Conservation (phyloP, 2,888 invertebrate genomes). For the Hirtodrosophila duncani region DNA sequence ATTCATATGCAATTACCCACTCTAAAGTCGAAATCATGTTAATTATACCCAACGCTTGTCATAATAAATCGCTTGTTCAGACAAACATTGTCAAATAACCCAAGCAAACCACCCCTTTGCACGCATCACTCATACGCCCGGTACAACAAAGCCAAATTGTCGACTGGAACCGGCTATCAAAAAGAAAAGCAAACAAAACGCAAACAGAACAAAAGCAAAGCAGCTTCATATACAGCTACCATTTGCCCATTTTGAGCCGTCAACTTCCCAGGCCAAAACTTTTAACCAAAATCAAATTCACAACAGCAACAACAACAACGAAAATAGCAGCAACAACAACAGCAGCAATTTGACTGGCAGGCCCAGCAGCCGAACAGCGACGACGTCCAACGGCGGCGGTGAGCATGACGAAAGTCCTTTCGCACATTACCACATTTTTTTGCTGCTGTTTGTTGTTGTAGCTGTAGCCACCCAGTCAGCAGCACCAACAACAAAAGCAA, state of each 20-base stretch:
- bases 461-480: slow-evolving; percentile 58
- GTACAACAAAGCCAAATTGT: slow-evolving; percentile 46
- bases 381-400: slow-evolving; percentile 23
- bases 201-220: slow-evolving; percentile 54
- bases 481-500: slow-evolving; percentile 42
- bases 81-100: slow-evolving; percentile 39
- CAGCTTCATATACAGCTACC: slow-evolving; percentile 41
- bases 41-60: slow-evolving; percentile 52
- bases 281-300: slow-evolving; percentile 66
- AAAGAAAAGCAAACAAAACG: slow-evolving; percentile 43
- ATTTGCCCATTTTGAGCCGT: slow-evolving; percentile 44
- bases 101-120: slow-evolving; percentile 6
- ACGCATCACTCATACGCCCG: slow-evolving; percentile 27
- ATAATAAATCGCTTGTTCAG: slow-evolving; percentile 63
- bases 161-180: slow-evolving; percentile 39
- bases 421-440: slow-evolving; percentile 73
- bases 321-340: slow-evolving; percentile 14
- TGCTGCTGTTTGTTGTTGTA: slow-evolving; percentile 15
- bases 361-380: background rate
- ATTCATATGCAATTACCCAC: slow-evolving; percentile 22
- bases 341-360: slow-evolving; percentile 34
- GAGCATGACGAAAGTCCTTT: slow-evolving; percentile 75
- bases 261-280: slow-evolving; percentile 24
- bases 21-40: slow-evolving; percentile 35
- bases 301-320: slow-evolving; percentile 10